A percentile compares a stretch with the other conserved stretches of the same genome.
Conservation (phyloP, 2,113 vertebrate species). For the Hylia prasina region DNA sequence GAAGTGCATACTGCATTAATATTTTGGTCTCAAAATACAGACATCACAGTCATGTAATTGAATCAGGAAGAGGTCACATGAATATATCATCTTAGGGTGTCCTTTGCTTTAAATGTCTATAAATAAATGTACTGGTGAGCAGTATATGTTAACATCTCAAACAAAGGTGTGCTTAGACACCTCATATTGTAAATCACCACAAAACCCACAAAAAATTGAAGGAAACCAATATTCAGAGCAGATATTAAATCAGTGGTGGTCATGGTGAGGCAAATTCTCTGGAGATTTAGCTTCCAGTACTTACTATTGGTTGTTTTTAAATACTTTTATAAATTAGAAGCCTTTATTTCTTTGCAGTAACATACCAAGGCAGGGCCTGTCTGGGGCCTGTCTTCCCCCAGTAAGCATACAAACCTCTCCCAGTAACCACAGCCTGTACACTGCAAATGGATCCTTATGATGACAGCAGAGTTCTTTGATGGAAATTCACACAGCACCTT, state of each 20-base stretch:
- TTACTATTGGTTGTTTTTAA: neutral
- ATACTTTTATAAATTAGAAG: neutral
- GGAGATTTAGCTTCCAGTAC: neutral
- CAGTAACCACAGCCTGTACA: slow-evolving; percentile 65
- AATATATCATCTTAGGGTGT: neutral
- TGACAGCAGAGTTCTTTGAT: slow-evolving; percentile 75
- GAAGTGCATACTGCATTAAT: neutral
- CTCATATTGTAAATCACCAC: neutral
- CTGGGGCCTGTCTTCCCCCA: neutral
- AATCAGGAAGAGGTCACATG: neutral
- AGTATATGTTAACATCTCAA: neutral
- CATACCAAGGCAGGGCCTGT: neutral
- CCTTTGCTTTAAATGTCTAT: neutral
- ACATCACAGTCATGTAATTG: neutral
- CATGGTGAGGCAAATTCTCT: neutral
- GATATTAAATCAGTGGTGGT: neutral
- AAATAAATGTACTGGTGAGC: slow-evolving; percentile 57
- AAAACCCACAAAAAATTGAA: neutral
- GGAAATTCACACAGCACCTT: slow-evolving; percentile 73
- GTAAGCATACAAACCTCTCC: neutral
- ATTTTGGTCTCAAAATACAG: neutral
- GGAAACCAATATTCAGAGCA: neutral
- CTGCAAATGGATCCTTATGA: slow-evolving; percentile 65
- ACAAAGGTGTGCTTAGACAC: neutral
- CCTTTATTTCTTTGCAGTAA: neutral